Evolutionary conservation across 2,797 vertebrate genomes (phyloP).

Genomic region (Clarias fuscus): DNA sequence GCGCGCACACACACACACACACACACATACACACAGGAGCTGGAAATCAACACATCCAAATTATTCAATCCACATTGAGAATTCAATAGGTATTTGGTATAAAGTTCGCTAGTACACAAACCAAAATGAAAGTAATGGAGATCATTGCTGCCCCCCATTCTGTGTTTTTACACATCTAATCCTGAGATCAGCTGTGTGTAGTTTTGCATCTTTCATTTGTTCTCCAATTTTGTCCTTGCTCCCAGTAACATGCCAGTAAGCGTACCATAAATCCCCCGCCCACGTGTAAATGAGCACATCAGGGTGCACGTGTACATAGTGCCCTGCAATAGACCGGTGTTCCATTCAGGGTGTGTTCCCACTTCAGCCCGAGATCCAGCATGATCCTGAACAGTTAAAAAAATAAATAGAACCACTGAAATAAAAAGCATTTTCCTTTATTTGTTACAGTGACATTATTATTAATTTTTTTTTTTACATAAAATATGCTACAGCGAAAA

Average conservation of each 20-base stretch:
- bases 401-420: conserved; percentile 72
- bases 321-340: neutral
- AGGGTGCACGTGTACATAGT: neutral
- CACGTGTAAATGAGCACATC: neutral
- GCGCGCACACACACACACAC: too few relatives aligned
- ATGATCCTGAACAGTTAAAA: neutral
- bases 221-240: neutral
- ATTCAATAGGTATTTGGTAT: neutral
- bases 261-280: neutral
- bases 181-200: neutral
- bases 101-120: neutral
- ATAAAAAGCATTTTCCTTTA: conserved; percentile 85
- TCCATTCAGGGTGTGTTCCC: neutral
- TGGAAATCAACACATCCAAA: neutral
- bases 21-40: neutral
- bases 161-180: neutral
- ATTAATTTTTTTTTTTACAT: conserved; percentile 92
- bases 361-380: neutral
- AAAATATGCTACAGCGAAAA: conserved; percentile 96
- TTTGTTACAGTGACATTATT: conserved; percentile 91
- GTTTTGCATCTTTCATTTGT: neutral
- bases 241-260: neutral
- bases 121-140: neutral
- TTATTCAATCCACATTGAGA: neutral
- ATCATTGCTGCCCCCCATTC: neutral